Evolutionary conservation across 92 coral and sea anemone genomes (phyloP), one percentile per base, ranked within the genome.

Genomic region (Palythoa grandiflora): DNA sequence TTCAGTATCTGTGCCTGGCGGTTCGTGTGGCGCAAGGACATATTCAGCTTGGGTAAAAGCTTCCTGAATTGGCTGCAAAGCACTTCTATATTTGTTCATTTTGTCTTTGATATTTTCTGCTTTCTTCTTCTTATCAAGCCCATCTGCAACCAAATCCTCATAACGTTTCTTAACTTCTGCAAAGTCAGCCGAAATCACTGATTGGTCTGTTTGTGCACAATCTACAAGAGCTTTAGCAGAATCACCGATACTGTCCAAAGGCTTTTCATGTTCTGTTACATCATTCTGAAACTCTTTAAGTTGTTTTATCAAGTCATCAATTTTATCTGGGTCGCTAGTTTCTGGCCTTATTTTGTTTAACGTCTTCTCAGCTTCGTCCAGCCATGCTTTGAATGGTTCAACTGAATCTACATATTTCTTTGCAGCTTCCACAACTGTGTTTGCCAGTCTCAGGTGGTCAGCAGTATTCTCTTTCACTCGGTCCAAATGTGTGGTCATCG

Each of bases 1-100:
- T 51, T 94, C 98, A 53, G 91, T 92, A 79, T 94, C 91, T 16
- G 96, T 94, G 77, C 98, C 99, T 50, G 95, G 79, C 15, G 98
- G 92, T 70, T 92, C 97, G 59, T 80, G 90, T 65, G 97, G 92
- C 17, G 93, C 93, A 87, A 97, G 90, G 44, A 94, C 87, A 73
- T 93, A 87, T 75, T 94, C 96, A 1, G 96, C 97, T 83, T 97
- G 98, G 35, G 99, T 94, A 84, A 97, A 95, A 44, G 98, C 97
- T 53, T 93, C 95, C 71, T 95, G 97, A 11, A 97, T 96, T 6
- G 98, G 97, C 76, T 95, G 98, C 88, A 97, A 79, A 38, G 98
- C 93, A 73, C 96, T 94, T 87, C 95, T 88, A 92, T 97, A 97
- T 63, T 97, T 94, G 79, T 95, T 95, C 87, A 97, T 71, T 10